phyloP scores from a whole-genome alignment of 2,888 invertebrate species.

The Thecocarcelia acutangulata region DNA sequence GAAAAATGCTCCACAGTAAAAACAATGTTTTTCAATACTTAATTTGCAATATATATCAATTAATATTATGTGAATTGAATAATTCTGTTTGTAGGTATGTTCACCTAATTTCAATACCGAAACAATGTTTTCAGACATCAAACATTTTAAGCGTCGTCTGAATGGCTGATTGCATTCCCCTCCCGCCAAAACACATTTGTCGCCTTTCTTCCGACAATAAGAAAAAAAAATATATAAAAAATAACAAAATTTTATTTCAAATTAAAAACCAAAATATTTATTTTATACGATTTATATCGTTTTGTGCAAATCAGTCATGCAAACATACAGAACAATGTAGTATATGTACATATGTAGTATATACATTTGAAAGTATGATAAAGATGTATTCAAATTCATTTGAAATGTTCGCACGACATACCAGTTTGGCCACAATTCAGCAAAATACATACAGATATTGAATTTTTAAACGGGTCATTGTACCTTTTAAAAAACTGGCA shows the following conservation, averaged over 20 bases:
- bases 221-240: no score
- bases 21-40: no score
- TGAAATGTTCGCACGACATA: slow-evolving; percentile 37
- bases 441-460: not conserved
- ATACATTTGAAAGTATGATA: slow-evolving; percentile 39
- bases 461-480: slow-evolving; percentile 77
- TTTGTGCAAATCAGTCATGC: slow-evolving; percentile 20
- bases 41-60: no score
- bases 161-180: not conserved
- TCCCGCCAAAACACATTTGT: not conserved
- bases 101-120: no score
- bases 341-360: not conserved
- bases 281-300: slow-evolving; percentile 23
- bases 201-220: not conserved
- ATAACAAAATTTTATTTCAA: slow-evolving; percentile 16
- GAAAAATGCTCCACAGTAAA: no score
- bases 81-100: no score
- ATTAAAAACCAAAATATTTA: slow-evolving; percentile 24
- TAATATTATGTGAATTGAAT: no score
- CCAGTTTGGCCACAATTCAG: slow-evolving; percentile 46
- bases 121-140: no score
- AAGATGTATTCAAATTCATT: slow-evolving; percentile 38
- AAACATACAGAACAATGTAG: not conserved
- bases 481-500: slow-evolving; percentile 74
- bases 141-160: no score